Conservation (phyloP, 2,888 invertebrate species). For the Acheta domesticus region DNA sequence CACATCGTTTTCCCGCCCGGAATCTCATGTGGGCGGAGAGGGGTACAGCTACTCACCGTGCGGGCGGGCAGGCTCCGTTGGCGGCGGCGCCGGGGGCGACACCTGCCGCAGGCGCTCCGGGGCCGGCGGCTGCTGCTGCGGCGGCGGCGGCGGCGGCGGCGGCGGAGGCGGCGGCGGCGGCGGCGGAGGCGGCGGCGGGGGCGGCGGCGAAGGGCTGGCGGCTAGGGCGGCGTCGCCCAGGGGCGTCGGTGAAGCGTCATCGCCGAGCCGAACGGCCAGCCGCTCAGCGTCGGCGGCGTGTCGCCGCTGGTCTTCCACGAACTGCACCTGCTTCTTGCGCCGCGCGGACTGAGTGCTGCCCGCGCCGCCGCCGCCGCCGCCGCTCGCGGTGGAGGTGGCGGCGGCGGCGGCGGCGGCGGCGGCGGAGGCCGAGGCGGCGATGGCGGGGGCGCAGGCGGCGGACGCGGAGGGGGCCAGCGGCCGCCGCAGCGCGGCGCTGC, state of each 20-base stretch:
- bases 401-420: background rate
- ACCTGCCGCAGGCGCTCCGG: background rate
- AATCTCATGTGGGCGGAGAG: too few relatives aligned
- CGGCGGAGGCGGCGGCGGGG: background rate
- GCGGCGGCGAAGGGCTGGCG: conserved; percentile 18
- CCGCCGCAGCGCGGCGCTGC: too few relatives aligned
- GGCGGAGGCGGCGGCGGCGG: background rate
- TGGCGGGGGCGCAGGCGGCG: too few relatives aligned
- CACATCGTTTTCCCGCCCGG: too few relatives aligned
- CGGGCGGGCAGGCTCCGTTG: background rate
- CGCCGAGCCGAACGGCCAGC: background rate
- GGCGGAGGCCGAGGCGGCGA: too few relatives aligned
- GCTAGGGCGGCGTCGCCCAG: conserved; percentile 4
- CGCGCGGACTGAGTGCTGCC: conserved; percentile 2
- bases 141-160: background rate
- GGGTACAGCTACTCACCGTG: background rate
- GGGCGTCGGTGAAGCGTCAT: background rate
- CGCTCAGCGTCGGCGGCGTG: conserved; percentile 30
- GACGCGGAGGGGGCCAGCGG: too few relatives aligned
- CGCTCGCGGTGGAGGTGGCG: background rate
- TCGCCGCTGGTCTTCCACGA: conserved; percentile 36
- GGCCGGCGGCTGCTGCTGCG: background rate
- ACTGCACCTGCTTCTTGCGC: conserved; percentile 46
- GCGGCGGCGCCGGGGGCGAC: background rate
- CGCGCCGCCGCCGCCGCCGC: background rate